Base-by-base conservation (phyloP, 2,797 vertebrate genomes). In the Chaenodraco wilsoni region DNA sequence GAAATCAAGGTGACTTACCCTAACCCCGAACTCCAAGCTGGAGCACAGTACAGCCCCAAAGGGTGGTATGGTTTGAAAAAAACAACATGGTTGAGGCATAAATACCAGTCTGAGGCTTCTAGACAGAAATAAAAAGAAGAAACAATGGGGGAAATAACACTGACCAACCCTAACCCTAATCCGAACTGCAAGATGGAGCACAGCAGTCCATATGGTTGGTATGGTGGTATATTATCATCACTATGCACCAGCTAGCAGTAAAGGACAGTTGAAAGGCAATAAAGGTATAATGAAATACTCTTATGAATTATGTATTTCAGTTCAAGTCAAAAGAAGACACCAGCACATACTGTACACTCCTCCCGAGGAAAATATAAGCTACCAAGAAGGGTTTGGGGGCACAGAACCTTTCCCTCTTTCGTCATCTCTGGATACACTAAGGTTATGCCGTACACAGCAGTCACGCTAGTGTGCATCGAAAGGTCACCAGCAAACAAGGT, bases 261-360 rank as follows among this genome's bases (percentile, higher is more conserved):
- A 48, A 58, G 52, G 44, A 40, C 50, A 67, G 78, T 79, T 81
- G 49, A 81, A 81, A 76, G 40, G 67, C 44, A 27, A 3, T 27
- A 56, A 61, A 19, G 45, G 7, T 37, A 67, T 27, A 50, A 23
- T 23, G 7, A 44, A 31, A 50, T 50, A 37, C 7, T 37, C 8
- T 7, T 52, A 71, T 78, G 45, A 81, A 81, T 81, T 62, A 75
- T 69, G 27, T 10, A 84, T 84, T 73, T 65, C 4, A n/a, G 44
- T 49, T 40, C 41, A 49, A 74, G 46, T 74, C 37, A 56, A 60
- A 64, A 50, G 16, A 57, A 31, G 3, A 15, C 15, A 11, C 15
- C 3, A 9, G 48, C 55, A 78, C 49, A 72, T 58, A 2, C 21
- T 21, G 21, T 21, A 49, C 63, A 31, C 13, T 61, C 65, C 19